Conservation (phyloP, 2,797 vertebrate genomes). For the Prunella strophiata region DNA sequence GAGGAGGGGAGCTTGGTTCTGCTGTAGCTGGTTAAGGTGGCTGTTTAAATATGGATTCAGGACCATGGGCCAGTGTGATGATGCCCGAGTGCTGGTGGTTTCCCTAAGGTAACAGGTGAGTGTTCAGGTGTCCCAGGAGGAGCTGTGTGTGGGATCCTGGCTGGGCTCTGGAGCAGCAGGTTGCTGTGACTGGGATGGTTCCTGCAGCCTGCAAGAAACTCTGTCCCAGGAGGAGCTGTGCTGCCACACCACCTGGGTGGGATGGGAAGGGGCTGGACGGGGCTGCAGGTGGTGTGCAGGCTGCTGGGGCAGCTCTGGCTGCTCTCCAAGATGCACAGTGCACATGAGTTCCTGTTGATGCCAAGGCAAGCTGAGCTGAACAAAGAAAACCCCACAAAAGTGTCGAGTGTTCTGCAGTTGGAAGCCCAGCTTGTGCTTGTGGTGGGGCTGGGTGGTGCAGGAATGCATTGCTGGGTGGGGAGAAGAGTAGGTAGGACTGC, state of each 20-base stretch:
- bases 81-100: not conserved
- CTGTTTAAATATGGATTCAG: not conserved
- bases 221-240: not conserved
- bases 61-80: not conserved
- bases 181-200: not conserved
- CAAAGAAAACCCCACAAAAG: not conserved
- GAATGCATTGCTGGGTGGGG: not conserved
- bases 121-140: not conserved
- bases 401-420: accelerated
- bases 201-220: not conserved
- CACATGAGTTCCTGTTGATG: accelerated
- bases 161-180: not conserved
- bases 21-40: not conserved
- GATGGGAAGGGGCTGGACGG: not conserved
- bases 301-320: not conserved
- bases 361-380: not conserved
- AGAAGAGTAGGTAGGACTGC: not conserved
- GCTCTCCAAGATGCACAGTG: not conserved
- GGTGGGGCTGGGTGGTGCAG: not conserved
- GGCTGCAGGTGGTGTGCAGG: not conserved
- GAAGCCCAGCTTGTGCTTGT: accelerated
- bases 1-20: not conserved
- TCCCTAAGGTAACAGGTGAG: not conserved
- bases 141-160: not conserved
- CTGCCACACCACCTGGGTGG: accelerated